Evolutionary conservation across 2,113 vertebrate species (phyloP), one percentile per base, ranked within the genome.

Genomic region (Patagioenas fasciata): DNA sequence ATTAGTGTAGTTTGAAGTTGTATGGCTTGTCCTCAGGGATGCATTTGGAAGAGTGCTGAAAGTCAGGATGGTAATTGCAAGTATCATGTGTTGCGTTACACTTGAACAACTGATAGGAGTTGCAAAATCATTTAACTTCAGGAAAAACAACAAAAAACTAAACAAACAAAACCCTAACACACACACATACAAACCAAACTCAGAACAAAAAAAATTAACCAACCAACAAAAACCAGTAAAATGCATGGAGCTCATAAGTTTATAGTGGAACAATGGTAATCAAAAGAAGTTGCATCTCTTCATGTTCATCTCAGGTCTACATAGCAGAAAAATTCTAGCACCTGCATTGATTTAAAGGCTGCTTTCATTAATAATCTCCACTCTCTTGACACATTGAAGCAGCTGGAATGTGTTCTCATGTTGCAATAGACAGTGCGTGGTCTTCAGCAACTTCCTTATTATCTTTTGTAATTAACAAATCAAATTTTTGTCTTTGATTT

Each of bases 401-500:
- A 81, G 61, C 80, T 96, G 91, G 57, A 83, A 83, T 64, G 61
- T 28, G 18, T 67, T 83, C 61, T 74, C 12, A 1, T 47, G 38
- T 67, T 51, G 80, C 80, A 89, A 13, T 26, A 84, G 67, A 36
- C 31, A 72, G 44, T 36, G 77, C 47, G 0, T 79, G 69, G 24
- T 93, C 57, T 86, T 81, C 40, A 50, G 48, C 77, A 75, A 25
- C 83, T 92, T 92, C 53, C 80, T 85, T 93, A 72, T 73, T 77
- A 66, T 79, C 65, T 78, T 92, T 75, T 0, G 9, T 90, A 96
- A 96, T 88, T 93, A 92, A 83, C 61, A 92, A 94, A 96, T 94
- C 36, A 95, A 88, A 74, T 75, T 92, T 93, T 75, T 86, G 32
- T 71, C 57, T 93, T 75, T 71, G 93, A 78, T 94, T 85, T 8